Conservation (phyloP, 2,888 invertebrate species). For the Melanophora roralis region DNA sequence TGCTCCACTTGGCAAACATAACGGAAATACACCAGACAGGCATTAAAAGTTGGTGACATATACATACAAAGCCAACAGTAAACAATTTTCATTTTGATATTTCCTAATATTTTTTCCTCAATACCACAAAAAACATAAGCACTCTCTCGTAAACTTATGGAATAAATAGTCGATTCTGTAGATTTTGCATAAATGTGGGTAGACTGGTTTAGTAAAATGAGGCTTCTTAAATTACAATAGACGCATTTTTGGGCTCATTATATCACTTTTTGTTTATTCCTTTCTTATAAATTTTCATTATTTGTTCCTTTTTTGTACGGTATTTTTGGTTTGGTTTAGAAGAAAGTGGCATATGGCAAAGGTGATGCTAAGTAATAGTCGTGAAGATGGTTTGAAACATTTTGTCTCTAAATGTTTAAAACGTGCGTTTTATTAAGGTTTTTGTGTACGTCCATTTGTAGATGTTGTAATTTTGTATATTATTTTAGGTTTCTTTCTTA, state of each 20-base stretch:
- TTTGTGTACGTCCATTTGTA: neutral
- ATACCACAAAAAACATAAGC: neutral
- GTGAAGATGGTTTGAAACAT: conserved; percentile 13
- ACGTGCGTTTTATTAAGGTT: conserved; percentile 43
- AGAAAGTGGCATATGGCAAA: neutral
- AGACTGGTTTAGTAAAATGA: conserved; percentile 47
- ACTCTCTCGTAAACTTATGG: conserved; percentile 22
- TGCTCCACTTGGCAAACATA: conserved; percentile 61
- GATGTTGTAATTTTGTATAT: neutral
- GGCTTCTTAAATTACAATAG: conserved; percentile 64
- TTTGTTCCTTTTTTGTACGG: conserved; percentile 4
- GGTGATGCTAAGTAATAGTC: neutral
- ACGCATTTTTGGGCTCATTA: conserved; percentile 64
- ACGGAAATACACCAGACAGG: conserved; percentile 58
- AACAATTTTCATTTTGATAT: neutral
- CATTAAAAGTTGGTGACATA: conserved; percentile 53
- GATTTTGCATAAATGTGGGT: conserved; percentile 34
- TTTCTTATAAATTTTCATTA: neutral
- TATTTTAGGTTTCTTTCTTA: conserved; percentile 1
- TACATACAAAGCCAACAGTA: conserved; percentile 47
- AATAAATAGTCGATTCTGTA: conserved; percentile 51
- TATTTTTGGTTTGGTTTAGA: conserved; percentile 22
- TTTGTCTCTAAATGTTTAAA: conserved; percentile 41
- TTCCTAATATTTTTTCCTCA: neutral
- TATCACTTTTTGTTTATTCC: conserved; percentile 49